Conservation (phyloP, 2,888 invertebrate genomes). For the Alloscopus bannaensis region DNA sequence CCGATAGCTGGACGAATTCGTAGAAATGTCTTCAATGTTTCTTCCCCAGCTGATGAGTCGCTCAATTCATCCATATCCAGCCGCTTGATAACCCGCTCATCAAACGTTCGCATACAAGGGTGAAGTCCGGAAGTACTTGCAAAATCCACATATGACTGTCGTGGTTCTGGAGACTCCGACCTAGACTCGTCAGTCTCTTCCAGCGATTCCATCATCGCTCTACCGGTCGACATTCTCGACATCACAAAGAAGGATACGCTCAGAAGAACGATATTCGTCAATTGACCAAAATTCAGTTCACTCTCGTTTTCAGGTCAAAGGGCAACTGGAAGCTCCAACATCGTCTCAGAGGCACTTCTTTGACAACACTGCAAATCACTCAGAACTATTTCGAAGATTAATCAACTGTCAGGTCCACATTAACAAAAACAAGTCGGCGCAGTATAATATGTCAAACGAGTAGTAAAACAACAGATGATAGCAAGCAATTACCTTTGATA, state of each 20-base stretch:
- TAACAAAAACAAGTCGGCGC: no score
- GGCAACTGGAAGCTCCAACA: neutral
- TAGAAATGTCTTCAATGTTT: slow-evolving; percentile 52
- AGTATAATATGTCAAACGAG: no score
- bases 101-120: slow-evolving; percentile 33
- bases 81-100: slow-evolving; percentile 43
- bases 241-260: no score
- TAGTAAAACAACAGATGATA: no score
- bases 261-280: no score
- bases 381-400: no score
- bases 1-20: slow-evolving; percentile 35
- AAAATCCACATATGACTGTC: slow-evolving; percentile 48
- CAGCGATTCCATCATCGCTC: slow-evolving; percentile 9
- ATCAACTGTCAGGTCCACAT: no score
- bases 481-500: no score
- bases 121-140: slow-evolving; percentile 38
- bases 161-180: slow-evolving; percentile 23
- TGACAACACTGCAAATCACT: no score
- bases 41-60: slow-evolving; percentile 35
- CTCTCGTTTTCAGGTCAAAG: no score
- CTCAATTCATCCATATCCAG: slow-evolving; percentile 36
- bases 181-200: neutral
- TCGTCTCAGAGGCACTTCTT: neutral
- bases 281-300: no score
- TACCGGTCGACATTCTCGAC: no score